Evolutionary conservation across 2,113 vertebrate genomes (phyloP), one percentile per base, ranked within the genome.

Genomic region (Plectropomus leopardus): DNA sequence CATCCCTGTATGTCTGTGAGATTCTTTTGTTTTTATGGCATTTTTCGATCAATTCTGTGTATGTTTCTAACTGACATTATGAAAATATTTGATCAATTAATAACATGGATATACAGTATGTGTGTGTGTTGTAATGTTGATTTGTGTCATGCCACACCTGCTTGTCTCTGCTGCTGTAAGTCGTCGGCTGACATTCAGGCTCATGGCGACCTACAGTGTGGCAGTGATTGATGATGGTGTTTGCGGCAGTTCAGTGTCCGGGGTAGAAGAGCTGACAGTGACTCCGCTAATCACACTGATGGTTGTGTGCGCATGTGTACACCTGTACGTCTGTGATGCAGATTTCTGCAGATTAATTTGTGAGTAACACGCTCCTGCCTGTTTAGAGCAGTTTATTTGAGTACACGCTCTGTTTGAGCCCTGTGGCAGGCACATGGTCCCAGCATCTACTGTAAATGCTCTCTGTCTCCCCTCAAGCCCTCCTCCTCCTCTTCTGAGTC

Each of bases 161-260:
- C 66, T 65, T 14, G 23, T 74, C 67, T 66, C 48, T 45, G 23
- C 45, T 58, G 50, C 74, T 72, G 45, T 40, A 57, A 72, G 71
- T 66, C 26, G 24, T 19, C 16, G 14, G 53, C 66, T 80, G 84
- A 88, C 82, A 75, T 87, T 76, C 84, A 85, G 80, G 74, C 76
- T 65, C 60, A 48, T 53, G 70, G 26, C 48, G 63, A 77, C 83
- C 86, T 76, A 45, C 78, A 42, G 57, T 1, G 51, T 55, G 72
- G 11, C 60, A 28, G 47, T 71, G 83, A 93, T 85, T 42, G 36
- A 75, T 88, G 65, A 1, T 1, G 36, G 19, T 86, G 76, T 82
- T 80, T 78, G 75, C 76, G 64, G 23, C 26, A 17, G 55, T 69
- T 81, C 55, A 69, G 45, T 40, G 77, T 83, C 64, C 1, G 10